Conservation (phyloP, 2,113 vertebrate species). For the Gavia stellata region DNA sequence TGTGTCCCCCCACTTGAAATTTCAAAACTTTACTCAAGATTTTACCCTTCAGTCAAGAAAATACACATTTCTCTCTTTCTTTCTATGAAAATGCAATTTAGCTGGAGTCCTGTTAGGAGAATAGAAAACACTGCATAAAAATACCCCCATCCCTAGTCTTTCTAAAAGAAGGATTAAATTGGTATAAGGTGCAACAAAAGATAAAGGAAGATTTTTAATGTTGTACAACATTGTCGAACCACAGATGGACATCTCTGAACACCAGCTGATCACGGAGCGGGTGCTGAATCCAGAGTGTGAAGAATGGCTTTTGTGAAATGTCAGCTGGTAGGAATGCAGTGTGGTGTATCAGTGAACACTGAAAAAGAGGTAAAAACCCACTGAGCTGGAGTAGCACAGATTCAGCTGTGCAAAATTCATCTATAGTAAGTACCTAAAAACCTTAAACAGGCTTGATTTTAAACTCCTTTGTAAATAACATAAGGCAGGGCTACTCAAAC, state of each 20-base stretch:
- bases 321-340: background rate
- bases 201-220: background rate
- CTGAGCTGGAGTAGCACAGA: background rate
- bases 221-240: background rate
- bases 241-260: background rate
- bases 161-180: background rate
- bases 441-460: background rate
- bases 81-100: background rate
- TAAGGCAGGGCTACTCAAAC: background rate
- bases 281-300: background rate
- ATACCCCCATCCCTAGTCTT: background rate
- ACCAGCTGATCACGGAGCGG: background rate
- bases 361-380: background rate
- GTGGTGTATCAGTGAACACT: background rate
- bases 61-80: background rate
- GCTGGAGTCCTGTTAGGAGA: background rate
- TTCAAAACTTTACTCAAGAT: background rate
- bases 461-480: background rate
- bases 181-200: background rate
- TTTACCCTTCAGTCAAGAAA: background rate
- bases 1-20: fast-evolving
- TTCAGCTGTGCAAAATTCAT: background rate
- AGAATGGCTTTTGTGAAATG: slow-evolving; percentile 31
- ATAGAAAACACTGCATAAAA: background rate
- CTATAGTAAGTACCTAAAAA: background rate